Base-by-base conservation (phyloP, 1,140 invertebrate genomes). In the Parasteatoda tepidariorum region DNA sequence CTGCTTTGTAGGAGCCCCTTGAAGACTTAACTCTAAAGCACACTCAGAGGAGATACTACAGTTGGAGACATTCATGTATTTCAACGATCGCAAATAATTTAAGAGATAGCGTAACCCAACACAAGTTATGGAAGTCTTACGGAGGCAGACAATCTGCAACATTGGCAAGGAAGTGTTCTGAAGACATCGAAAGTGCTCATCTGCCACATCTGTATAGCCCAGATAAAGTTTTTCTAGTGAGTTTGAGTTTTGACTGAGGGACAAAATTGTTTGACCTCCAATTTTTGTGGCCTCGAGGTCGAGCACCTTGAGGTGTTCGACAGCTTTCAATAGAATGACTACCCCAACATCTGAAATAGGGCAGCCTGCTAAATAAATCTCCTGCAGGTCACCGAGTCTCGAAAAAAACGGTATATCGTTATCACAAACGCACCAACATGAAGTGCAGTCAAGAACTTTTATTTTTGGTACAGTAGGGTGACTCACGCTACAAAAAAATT, bases 371-470 rank as follows among this genome's bases (percentile, higher is more conserved):
- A 84, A 26, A 34, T 79, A 84, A 6, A 84, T 41, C 38, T 84
- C 83, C 38, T 79, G 74, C 15, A 84, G 11, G 55, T 84, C 75
- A 26, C 70, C 55, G 3, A 84, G 75, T 26, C 75, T 61, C 6
- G 74, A 78, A 30, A 84, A 79, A 24, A 84, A 84, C 2, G 75
- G 75, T 48, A 84, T 62, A n/a, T 84, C 83, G 38, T 84, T 64
- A 41, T 84, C 83, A 7, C 31, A n/a, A 15, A 84, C 15, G 41
- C 83, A 84, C 83, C 83, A 84, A 30, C 83, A 84, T 6, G 66
- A 64, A 55, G 28, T 84, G 33, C 61, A 71, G 33, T 84, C 83
- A 9, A 84, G 48, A 0, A 74, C 66, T 55, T 78, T 84, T 18
- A 84, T 71, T 31, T 84, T 78, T 7, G 83, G 83, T 30, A 74